phyloP scores from a whole-genome alignment of 2,797 vertebrate species.

The Sebastes trivittatus region DNA sequence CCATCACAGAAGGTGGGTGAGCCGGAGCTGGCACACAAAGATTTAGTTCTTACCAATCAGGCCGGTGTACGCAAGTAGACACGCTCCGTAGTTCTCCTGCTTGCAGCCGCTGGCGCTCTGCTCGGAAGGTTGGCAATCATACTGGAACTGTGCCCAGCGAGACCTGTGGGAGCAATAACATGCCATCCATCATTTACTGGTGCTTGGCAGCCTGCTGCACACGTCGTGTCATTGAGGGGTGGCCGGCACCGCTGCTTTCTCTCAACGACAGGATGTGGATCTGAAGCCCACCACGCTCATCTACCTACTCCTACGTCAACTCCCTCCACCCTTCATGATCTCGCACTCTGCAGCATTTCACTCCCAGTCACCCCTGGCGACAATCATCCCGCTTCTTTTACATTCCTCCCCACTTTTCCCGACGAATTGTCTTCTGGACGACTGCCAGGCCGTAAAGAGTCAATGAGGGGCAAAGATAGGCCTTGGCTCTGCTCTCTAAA shows the following conservation, averaged over 20 bases:
- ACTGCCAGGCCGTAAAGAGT: conserved; percentile 58
- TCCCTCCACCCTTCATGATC: conserved; percentile 8
- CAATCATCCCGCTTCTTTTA: conserved; percentile 28
- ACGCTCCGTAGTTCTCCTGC: conserved; percentile 86
- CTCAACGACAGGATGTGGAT: conserved; percentile 9
- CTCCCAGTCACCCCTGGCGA: conserved; percentile 32
- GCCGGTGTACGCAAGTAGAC: conserved; percentile 92
- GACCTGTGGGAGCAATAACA: conserved; percentile 86
- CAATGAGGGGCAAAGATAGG: conserved; percentile 61
- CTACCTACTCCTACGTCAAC: conserved; percentile 16
- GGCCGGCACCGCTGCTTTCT: not conserved
- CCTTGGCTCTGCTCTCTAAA: conserved; percentile 56
- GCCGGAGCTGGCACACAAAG: conserved; percentile 10
- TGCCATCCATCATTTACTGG: conserved; percentile 73
- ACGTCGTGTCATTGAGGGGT: not conserved
- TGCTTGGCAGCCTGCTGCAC: conserved; percentile 28
- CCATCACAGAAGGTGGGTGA: conserved; percentile 28
- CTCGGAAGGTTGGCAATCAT: conserved; percentile 87
- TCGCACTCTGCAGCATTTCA: conserved; percentile 8
- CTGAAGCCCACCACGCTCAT: conserved; percentile 21
- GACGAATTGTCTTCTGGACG: conserved; percentile 26
- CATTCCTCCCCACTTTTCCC: not conserved
- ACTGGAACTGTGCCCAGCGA: conserved; percentile 93
- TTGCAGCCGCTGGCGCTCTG: conserved; percentile 84
- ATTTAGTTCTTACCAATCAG: conserved; percentile 88